Evolutionary conservation across 2,888 invertebrate species (phyloP).

Genomic region (Gymnocheta viridis): DNA sequence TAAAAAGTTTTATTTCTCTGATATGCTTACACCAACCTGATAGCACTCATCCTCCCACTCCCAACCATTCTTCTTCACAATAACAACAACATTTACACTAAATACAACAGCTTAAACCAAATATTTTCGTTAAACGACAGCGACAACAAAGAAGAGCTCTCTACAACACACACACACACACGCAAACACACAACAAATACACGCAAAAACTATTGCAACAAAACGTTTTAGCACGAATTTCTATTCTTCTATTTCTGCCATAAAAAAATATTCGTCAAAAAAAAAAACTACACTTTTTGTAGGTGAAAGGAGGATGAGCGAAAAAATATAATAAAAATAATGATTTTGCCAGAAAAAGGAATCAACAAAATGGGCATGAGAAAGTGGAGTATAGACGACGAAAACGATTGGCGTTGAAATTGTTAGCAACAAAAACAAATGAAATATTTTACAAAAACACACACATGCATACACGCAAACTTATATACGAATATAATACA

Average conservation of each 20-base stretch:
- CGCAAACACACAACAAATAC: background rate
- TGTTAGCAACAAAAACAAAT: conserved; percentile 57
- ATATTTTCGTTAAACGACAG: conserved; percentile 48
- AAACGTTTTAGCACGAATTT: conserved; percentile 48
- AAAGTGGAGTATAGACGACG: conserved; percentile 42
- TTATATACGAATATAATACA: background rate
- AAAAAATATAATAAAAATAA: conserved; percentile 52
- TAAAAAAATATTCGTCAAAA: conserved; percentile 24
- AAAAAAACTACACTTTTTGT: conserved; percentile 33
- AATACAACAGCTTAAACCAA: conserved; percentile 32
- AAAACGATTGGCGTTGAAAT: conserved; percentile 65
- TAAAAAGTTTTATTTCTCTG: too few relatives aligned
- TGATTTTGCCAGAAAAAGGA: conserved; percentile 40
- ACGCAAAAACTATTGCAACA: conserved; percentile 10
- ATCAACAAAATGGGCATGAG: conserved; percentile 40
- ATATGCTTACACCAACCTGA: background rate
- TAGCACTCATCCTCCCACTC: background rate
- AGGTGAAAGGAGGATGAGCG: conserved; percentile 4
- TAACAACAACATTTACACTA: background rate
- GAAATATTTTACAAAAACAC: background rate
- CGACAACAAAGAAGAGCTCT: conserved; percentile 26
- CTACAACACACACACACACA: background rate
- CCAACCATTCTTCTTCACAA: background rate
- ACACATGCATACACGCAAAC: background rate
- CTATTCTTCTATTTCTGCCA: conserved; percentile 4